These are phyloP conservation scores for Sebastes oblongus DNA, from an alignment of 2,797 vertebrate species.

Conservation along the genomic window DNA sequence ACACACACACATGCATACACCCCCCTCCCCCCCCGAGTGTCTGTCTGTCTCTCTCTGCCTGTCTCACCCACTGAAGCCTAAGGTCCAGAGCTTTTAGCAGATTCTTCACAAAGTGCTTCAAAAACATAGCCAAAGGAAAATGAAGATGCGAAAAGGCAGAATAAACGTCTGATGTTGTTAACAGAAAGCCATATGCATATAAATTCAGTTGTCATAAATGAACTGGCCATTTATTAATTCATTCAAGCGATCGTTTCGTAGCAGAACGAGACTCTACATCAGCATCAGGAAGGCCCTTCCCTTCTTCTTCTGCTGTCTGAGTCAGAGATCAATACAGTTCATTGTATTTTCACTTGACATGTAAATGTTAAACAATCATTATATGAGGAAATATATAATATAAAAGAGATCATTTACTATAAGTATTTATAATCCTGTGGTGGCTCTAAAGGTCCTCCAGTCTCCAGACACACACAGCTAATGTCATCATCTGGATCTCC, in stretches of 20 bases:
- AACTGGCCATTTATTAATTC: not conserved
- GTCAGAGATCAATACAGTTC: slow-evolving; percentile 34
- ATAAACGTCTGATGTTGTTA: not conserved
- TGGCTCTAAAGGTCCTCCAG: slow-evolving; percentile 51
- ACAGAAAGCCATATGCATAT: not conserved
- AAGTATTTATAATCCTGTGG: slow-evolving; percentile 38
- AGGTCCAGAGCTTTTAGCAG: slow-evolving; percentile 36
- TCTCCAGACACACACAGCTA: slow-evolving; percentile 57
- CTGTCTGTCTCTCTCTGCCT: not conserved
- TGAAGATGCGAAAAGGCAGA: not conserved
- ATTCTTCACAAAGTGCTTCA: slow-evolving; percentile 21
- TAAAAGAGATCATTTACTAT: slow-evolving; percentile 44
- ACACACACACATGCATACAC: slow-evolving; percentile 11
- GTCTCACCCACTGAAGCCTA: slow-evolving; percentile 19
- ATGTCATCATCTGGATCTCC: slow-evolving; percentile 64
- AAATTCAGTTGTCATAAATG: not conserved
- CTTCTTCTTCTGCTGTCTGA: not conserved
- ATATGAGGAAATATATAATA: slow-evolving; percentile 32
- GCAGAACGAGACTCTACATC: not conserved
- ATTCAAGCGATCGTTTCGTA: not conserved
- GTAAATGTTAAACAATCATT: slow-evolving; percentile 41
- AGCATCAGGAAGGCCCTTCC: not conserved
- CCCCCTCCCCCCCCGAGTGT: not conserved
- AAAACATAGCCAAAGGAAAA: not conserved
- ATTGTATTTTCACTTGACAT: slow-evolving; percentile 38